Percentiles rank a stretch among this genome's conserved stretches.
Evolutionary conservation across 92 coral and sea anemone species (phyloP).

Genomic region (Anthopleura xanthogrammica): DNA sequence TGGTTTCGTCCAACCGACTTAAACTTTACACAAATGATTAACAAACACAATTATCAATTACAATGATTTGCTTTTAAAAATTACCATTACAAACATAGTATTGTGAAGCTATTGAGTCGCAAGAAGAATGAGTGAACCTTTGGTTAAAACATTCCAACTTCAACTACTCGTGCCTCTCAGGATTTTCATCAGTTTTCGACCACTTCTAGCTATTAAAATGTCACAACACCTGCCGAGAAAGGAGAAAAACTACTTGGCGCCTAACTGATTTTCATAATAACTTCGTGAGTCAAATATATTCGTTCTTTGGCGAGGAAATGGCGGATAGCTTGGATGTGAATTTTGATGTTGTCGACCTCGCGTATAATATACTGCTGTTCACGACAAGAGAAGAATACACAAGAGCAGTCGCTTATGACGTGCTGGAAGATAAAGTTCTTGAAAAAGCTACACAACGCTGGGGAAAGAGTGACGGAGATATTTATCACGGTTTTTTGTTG

Average conservation of each 20-base stretch:
- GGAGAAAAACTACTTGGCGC: neutral
- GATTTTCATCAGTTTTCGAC: neutral
- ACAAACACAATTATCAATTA: neutral
- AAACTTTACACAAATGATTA: neutral
- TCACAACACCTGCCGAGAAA: neutral
- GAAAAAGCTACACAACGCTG: conserved; percentile 28
- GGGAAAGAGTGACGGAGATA: conserved; percentile 32
- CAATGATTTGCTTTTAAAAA: neutral
- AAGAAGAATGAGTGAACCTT: neutral
- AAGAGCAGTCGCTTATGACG: conserved; percentile 27
- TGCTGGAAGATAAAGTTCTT: conserved; percentile 18
- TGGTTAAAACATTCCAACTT: neutral
- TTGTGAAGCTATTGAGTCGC: neutral
- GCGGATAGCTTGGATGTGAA: conserved; percentile 24
- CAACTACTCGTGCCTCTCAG: neutral
- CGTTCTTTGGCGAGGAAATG: conserved; percentile 15
- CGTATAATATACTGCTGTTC: conserved; percentile 15
- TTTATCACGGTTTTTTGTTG: conserved; percentile 24
- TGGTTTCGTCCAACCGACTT: neutral
- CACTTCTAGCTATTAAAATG: neutral
- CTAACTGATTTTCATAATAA: neutral
- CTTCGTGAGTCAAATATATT: neutral
- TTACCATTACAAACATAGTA: neutral
- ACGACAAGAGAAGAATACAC: conserved; percentile 11
- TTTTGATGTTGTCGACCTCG: conserved; percentile 32